These are phyloP conservation scores for Enteromius argenteus DNA, from an alignment of 2,797 vertebrate genomes.

Conservation along the genomic window DNA sequence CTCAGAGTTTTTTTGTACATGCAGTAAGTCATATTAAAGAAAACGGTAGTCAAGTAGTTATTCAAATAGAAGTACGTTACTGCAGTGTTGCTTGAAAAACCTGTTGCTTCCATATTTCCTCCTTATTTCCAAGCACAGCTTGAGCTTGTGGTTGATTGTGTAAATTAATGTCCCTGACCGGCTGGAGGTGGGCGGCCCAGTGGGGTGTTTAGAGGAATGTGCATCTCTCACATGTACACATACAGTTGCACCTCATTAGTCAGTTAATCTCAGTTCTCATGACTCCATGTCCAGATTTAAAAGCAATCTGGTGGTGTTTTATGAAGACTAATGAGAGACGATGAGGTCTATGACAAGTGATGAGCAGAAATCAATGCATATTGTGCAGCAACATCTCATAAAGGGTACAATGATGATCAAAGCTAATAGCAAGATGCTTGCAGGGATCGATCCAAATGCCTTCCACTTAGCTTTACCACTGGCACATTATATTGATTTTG, in stretches of 20 bases:
- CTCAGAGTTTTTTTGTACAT: background rate
- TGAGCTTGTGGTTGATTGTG: conserved; percentile 25
- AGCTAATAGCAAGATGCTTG: background rate
- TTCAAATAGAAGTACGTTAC: background rate
- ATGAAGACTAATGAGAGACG: conserved; percentile 18
- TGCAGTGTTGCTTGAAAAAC: background rate
- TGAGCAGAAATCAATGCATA: background rate
- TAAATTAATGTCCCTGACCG: conserved; percentile 11
- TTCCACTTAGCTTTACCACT: background rate
- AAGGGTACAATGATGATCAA: background rate
- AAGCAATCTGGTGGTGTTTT: conserved; percentile 15
- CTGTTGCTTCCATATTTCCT: background rate
- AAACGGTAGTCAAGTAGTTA: background rate
- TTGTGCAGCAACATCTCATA: background rate
- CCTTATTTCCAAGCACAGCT: conserved; percentile 12
- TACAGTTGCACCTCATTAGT: conserved; percentile 35
- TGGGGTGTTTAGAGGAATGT: conserved; percentile 19
- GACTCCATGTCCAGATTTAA: conserved; percentile 13
- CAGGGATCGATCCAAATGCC: background rate
- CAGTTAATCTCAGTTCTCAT: conserved; percentile 33
- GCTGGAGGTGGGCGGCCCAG: conserved; percentile 54
- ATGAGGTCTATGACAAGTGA: background rate
- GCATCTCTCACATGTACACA: conserved; percentile 22
- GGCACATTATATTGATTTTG: too few relatives aligned
- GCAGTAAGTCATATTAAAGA: too few relatives aligned